These are phyloP conservation scores for Pomatorhinus ruficollis DNA, from an alignment of 2,113 vertebrate genomes.

Conservation along the genomic window DNA sequence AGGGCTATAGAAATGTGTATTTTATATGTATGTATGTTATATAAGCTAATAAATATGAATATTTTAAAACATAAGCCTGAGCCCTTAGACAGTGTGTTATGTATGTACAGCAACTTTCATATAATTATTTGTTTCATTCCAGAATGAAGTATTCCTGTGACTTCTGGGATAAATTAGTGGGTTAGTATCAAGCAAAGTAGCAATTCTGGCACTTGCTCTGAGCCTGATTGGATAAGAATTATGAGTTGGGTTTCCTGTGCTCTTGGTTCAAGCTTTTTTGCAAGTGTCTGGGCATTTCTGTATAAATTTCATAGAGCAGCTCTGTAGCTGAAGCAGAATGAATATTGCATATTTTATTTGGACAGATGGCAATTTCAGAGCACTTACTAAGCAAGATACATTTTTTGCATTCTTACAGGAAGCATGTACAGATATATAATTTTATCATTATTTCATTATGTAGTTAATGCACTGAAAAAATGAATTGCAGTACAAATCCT, in stretches of 20 bases:
- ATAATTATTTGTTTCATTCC: background rate
- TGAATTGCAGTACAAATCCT: background rate
- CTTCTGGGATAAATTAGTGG: background rate
- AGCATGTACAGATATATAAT: background rate
- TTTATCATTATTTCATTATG: background rate
- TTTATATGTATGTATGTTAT: background rate
- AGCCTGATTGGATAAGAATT: background rate
- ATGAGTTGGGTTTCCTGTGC: background rate
- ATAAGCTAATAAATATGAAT: slow-evolving; percentile 18
- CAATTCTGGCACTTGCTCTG: background rate
- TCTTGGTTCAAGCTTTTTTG: background rate
- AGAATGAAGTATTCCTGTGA: background rate
- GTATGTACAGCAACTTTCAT: background rate
- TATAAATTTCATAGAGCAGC: background rate
- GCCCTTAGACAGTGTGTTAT: background rate
- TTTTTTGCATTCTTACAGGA: background rate
- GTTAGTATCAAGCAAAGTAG: background rate
- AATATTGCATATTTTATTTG: background rate
- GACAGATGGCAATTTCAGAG: background rate
- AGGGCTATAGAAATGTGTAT: background rate
- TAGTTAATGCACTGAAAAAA: background rate
- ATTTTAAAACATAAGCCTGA: background rate
- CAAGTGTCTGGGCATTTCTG: background rate
- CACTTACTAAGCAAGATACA: background rate
- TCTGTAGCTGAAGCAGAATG: background rate